These are phyloP conservation scores for Stenotaenia linearis DNA, from an alignment of 2,888 invertebrate species.

Conservation along the genomic window DNA sequence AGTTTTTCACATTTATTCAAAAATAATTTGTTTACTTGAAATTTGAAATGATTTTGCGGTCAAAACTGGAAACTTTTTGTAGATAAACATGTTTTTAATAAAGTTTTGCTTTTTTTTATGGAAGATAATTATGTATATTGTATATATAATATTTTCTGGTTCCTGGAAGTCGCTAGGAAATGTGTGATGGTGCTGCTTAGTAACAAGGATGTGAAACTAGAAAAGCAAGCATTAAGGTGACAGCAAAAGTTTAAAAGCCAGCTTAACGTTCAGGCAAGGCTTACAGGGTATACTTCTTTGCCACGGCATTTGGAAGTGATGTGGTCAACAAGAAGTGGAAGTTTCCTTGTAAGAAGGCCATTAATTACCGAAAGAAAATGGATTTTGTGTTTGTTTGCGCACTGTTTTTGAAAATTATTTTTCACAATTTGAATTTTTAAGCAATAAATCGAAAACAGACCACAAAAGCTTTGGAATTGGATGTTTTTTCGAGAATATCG, in stretches of 20 bases:
- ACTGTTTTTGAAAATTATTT: not conserved
- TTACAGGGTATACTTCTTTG: not conserved
- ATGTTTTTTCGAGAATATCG: not conserved
- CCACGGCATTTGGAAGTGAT: not conserved
- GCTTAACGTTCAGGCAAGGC: not conserved
- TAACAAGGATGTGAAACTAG: not conserved
- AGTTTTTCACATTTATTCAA: not conserved
- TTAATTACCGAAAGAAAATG: not conserved
- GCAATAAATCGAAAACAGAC: not conserved
- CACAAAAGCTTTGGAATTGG: not conserved
- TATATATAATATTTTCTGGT: not conserved
- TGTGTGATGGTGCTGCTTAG: not conserved
- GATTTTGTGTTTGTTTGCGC: not conserved
- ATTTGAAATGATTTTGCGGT: no score
- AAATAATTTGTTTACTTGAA: not conserved
- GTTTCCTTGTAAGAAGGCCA: not conserved
- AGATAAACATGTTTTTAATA: no score
- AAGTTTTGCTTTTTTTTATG: no score
- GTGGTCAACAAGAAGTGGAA: not conserved
- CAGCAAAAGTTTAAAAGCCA: constrained; percentile 5
- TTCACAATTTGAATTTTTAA: not conserved
- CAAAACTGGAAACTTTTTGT: no score
- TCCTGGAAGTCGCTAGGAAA: not conserved
- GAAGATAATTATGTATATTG: no score
- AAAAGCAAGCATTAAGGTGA: constrained; percentile 10